Evolutionary conservation across 1,140 invertebrate species (phyloP), one percentile per base, ranked within the genome.

Genomic region (Hestina assimilis): DNA sequence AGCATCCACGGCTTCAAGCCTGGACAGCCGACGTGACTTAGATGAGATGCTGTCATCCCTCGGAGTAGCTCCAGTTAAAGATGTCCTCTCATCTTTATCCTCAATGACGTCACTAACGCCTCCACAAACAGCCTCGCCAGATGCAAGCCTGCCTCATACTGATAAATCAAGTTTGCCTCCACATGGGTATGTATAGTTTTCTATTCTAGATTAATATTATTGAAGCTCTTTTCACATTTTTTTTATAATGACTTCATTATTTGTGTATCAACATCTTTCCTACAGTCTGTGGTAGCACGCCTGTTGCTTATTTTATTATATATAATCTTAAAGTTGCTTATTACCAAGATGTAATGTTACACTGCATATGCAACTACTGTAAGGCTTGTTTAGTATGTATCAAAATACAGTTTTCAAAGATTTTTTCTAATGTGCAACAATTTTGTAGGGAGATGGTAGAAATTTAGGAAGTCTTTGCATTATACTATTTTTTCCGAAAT

Each of bases 11-110:
- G 89, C 90, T 11, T 87, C 91, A 0, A 92, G 92, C 57, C 89
- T 91, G 65, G 93, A 94, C 77, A 93, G 93, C 63, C 89, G 92
- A 0, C 92, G 94, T 33, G 95, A 96, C 76, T 75, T 96, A 47
- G 95, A 97, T 89, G 94, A 95, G 68, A 94, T 96, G 93, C 89
- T 97, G 26, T 94, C 94, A 2, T 95, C 94, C 0, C 89, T 96
- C 48, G 95, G 95, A 28, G 93, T 97, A 56, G 94, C 95, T 9
- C 95, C 95, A 19, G 94, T 96, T 7, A 95, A 95, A 80, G 95
- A 96, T 83, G 94, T 96, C 7, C 81, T 96, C 33, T 95, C 94
- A 3, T 95, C 94, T 63, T 90, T 96, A 45, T 95, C 95, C n/a
- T 95, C 94, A 74, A 92, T 94, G 76, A 93, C 94, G 62, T 95